These are phyloP conservation scores for Arremon brunneinucha DNA, from an alignment of 2,797 vertebrate species.

Conservation along the genomic window DNA sequence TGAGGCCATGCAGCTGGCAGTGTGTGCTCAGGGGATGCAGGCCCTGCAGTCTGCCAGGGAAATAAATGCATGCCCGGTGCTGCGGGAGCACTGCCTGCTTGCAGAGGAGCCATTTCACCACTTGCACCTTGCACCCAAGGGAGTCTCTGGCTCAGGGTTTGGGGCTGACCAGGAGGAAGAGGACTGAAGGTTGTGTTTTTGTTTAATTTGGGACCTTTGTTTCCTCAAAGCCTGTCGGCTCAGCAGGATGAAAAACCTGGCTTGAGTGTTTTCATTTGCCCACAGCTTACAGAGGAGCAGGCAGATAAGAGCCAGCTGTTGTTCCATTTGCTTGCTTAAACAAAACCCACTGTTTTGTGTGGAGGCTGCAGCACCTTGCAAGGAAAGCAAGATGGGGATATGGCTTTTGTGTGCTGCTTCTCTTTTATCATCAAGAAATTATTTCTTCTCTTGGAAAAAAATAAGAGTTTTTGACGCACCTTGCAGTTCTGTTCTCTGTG, in stretches of 20 bases:
- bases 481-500: background rate
- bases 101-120: background rate
- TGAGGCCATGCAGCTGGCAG: rapidly evolving
- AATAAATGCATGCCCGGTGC: rapidly evolving
- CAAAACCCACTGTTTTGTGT: background rate
- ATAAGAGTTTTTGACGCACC: background rate
- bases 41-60: background rate
- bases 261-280: constrained; percentile 3
- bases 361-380: constrained; percentile 12
- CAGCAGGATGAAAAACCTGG: constrained; percentile 24
- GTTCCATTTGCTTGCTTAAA: constrained; percentile 41
- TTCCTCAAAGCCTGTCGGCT: constrained; percentile 33
- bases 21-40: background rate
- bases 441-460: background rate
- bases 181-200: background rate
- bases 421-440: background rate
- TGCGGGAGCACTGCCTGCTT: rapidly evolving
- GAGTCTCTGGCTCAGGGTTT: background rate
- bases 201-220: background rate
- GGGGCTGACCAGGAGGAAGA: background rate
- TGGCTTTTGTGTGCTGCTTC: background rate
- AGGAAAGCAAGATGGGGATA: background rate
- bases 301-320: constrained; percentile 66
- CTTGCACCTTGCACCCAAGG: background rate
- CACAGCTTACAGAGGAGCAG: background rate